Evolutionary conservation across 2,113 vertebrate genomes (phyloP), one percentile per base, ranked within the genome.

Genomic region (Tetraodon nigroviridis): DNA sequence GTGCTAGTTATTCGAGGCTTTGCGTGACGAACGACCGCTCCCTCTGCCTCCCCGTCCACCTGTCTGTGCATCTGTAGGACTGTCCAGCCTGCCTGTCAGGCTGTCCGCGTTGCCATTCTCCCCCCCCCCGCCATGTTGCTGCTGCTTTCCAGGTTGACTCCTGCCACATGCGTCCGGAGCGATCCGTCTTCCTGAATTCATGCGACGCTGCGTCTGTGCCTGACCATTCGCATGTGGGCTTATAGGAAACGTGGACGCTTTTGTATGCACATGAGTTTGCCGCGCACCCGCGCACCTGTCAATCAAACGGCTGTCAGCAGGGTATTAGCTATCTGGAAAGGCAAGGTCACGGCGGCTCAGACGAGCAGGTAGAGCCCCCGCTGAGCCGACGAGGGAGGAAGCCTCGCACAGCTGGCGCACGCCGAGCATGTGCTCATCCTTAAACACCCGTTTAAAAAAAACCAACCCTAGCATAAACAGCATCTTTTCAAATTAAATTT

Each of bases 261-360:
- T 54, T 46, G 48, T 76, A 19, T 37, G 58, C 40, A 44, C 76
- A 69, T 78, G 58, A 77, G 62, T 32, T 7, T 12, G 67, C 64
- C 65, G 53, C 63, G 13, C 58, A 65, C 3, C 44, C 22, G 18
- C 27, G 65, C 61, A 44, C 74, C 76, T 68, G 81, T 79, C 79
- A 79, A 59, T 83, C 81, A 82, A 62, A 71, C 2, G n/a, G 72
- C 78, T 75, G 62, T 73, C 55, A 14, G 74, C 66, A 62, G 64
- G 54, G 65, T 73, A 59, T 76, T 71, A 69, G 58, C 73, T 71
- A 61, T 83, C 68, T 71, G 56, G 66, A 61, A 76, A 69, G 67
- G 58, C 73, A 84, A 85, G 78, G 84, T 87, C 81, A 84, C 29
- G 51, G 76, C 67, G 79, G 73, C 82, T 78, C 48, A 65, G 59